These are phyloP conservation scores for Falco biarmicus DNA, from an alignment of 2,797 vertebrate genomes.

Conservation along the genomic window DNA sequence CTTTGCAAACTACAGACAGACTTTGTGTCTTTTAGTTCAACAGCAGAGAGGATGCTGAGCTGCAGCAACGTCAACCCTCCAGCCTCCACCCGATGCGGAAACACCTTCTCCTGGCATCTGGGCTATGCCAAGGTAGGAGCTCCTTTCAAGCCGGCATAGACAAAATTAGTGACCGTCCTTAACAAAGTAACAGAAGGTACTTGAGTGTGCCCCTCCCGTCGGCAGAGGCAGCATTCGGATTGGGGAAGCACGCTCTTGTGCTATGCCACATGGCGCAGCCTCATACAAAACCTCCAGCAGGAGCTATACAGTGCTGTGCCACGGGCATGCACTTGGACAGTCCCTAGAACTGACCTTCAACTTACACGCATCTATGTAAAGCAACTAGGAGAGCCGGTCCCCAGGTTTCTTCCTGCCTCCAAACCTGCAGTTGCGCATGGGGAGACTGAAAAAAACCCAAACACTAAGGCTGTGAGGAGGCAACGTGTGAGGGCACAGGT, in stretches of 20 bases:
- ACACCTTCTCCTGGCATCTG: accelerated
- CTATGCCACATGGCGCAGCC: background rate
- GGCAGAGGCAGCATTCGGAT: background rate
- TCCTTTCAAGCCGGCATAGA: background rate
- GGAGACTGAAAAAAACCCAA: background rate
- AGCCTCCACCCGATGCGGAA: background rate
- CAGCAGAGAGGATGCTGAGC: background rate
- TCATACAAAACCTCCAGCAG: background rate
- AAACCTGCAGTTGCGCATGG: background rate
- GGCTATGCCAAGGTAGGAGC: accelerated
- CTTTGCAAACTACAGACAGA: background rate
- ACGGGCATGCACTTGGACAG: accelerated
- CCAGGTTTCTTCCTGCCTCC: background rate
- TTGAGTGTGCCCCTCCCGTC: background rate
- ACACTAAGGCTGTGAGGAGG: background rate
- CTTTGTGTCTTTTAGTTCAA: background rate
- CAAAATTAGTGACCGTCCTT: background rate
- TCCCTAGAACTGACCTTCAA: background rate
- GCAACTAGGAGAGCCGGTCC: background rate
- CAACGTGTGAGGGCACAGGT: accelerated
- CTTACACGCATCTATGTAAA: accelerated
- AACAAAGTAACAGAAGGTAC: background rate
- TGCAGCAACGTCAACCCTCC: background rate
- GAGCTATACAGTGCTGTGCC: background rate
- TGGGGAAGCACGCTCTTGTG: background rate